These are phyloP conservation scores for Pandemis cinnamomeana DNA, from an alignment of 2,888 invertebrate species.

Conservation along the genomic window DNA sequence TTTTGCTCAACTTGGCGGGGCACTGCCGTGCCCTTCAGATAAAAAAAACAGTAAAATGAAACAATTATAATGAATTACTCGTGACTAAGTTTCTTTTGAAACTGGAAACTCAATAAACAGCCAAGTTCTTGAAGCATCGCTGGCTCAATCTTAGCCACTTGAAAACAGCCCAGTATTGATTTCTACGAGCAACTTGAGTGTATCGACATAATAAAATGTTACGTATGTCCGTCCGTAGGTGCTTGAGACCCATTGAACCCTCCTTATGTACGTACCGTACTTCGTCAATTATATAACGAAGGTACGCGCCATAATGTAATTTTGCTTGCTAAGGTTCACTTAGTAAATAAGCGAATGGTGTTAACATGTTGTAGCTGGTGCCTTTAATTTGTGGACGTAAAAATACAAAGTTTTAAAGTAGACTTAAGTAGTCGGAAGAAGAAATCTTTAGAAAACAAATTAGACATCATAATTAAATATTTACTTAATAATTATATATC, in stretches of 20 bases:
- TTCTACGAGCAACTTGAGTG: conserved; percentile 20
- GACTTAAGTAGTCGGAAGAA: too few species aligned
- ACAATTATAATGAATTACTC: neutral
- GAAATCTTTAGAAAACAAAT: too few species aligned
- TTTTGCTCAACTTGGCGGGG: too few species aligned
- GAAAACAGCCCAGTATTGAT: conserved; percentile 27
- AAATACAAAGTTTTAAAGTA: neutral
- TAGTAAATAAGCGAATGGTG: conserved; percentile 12
- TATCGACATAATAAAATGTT: conserved; percentile 35
- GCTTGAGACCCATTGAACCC: conserved; percentile 25
- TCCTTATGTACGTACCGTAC: conserved; percentile 24
- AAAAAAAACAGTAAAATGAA: too few species aligned
- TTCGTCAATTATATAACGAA: conserved; percentile 27
- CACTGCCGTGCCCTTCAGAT: too few species aligned
- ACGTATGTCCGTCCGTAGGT: conserved; percentile 30
- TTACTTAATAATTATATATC: too few species aligned
- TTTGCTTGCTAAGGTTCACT: conserved; percentile 13
- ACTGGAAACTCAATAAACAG: neutral
- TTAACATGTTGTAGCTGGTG: neutral
- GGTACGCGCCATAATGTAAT: conserved; percentile 17
- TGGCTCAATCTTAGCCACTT: conserved; percentile 6
- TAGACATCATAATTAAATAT: too few species aligned
- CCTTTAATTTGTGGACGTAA: neutral
- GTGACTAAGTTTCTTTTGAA: neutral
- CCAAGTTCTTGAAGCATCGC: neutral